phyloP scores from a whole-genome alignment of 2,888 invertebrate species.

The Lacanobia wlatinum region DNA sequence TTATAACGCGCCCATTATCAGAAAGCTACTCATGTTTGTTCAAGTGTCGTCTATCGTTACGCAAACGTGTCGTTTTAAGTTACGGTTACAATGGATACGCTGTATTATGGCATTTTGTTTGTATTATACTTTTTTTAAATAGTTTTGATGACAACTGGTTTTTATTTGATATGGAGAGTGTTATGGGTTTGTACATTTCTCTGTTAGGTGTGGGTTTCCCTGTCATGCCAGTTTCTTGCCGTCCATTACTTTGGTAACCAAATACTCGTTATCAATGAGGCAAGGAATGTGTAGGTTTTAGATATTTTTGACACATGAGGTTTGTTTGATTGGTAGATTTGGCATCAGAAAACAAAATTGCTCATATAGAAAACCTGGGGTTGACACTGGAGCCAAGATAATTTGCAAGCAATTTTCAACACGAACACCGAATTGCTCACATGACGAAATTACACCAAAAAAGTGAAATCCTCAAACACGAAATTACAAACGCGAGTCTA shows the following conservation, averaged over 20 bases:
- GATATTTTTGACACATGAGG: background rate
- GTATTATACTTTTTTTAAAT: constrained; percentile 31
- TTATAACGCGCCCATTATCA: constrained; percentile 51
- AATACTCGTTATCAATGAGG: background rate
- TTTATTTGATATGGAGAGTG: constrained; percentile 30
- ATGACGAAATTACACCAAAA: background rate
- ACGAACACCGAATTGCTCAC: background rate
- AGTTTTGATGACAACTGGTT: constrained; percentile 42
- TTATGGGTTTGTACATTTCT: constrained; percentile 8
- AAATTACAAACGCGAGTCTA: constrained; percentile 17
- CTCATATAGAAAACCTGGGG: background rate
- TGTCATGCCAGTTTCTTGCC: background rate
- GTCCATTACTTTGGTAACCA: background rate
- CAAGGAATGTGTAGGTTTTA: background rate
- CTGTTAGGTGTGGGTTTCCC: background rate
- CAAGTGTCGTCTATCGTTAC: constrained; percentile 64
- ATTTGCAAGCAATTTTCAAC: background rate
- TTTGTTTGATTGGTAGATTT: too few relatives aligned
- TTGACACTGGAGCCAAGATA: background rate
- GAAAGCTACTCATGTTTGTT: constrained; percentile 59
- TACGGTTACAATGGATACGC: constrained; percentile 54
- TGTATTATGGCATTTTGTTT: constrained; percentile 43
- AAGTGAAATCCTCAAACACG: constrained; percentile 1
- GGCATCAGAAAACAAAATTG: too few relatives aligned
- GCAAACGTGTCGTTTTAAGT: constrained; percentile 51